phyloP scores from a whole-genome alignment of 2,113 vertebrate species.

The Colaptes auratus region DNA sequence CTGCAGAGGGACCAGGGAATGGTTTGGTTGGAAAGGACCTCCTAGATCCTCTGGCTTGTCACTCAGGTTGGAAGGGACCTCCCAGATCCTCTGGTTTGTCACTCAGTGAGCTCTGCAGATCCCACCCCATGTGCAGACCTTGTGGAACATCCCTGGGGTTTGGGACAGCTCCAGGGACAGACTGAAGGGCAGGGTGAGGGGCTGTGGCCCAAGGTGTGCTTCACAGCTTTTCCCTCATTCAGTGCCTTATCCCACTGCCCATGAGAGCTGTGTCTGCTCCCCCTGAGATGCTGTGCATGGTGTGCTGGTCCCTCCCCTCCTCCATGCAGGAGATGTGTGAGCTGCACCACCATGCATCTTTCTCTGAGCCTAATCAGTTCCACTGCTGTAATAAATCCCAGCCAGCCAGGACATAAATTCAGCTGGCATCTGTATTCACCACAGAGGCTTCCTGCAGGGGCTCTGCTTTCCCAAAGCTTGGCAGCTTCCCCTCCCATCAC shows the following conservation, averaged over 20 bases:
- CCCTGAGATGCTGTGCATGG: fast-evolving
- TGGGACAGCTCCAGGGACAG: not conserved
- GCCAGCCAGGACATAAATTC: not conserved
- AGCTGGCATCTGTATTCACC: not conserved
- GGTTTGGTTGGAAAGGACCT: no score
- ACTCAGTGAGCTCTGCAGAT: not conserved
- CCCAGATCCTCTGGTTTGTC: not conserved
- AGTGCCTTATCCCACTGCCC: not conserved
- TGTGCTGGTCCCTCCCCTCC: not conserved
- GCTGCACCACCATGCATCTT: not conserved
- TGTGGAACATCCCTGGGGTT: not conserved
- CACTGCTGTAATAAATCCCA: not conserved
- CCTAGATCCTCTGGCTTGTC: no score
- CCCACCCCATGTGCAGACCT: not conserved
- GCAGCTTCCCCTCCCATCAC: not conserved
- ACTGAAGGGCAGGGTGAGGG: not conserved
- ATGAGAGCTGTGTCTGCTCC: not conserved
- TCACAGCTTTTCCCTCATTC: not conserved
- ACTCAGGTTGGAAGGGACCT: no score
- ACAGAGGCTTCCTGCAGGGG: not conserved
- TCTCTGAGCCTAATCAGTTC: not conserved
- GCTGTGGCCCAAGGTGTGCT: no score
- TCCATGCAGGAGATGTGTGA: fast-evolving
- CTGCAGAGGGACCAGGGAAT: not conserved
- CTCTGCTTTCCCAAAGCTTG: not conserved